Conservation (phyloP, 2,113 vertebrate species). For the Podarcis muralis region DNA sequence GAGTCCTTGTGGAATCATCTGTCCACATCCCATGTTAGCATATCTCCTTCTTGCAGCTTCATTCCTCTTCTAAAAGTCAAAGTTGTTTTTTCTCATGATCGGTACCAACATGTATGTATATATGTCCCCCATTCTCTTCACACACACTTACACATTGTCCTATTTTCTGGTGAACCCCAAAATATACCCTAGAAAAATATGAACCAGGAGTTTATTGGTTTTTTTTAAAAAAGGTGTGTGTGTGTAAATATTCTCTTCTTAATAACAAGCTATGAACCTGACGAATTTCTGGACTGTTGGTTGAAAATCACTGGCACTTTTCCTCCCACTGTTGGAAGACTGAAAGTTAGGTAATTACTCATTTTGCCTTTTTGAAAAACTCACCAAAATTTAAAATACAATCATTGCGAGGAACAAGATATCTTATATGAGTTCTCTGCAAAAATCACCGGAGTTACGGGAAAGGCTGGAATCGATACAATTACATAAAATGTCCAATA, state of each 20-base stretch:
- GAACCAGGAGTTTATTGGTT: background rate
- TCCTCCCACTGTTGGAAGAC: background rate
- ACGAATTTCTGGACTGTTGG: background rate
- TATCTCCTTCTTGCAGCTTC: background rate
- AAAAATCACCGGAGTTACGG: conserved; percentile 43
- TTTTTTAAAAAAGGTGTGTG: background rate
- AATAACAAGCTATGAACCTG: background rate
- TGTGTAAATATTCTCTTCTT: conserved; percentile 2
- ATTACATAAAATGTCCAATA: conserved; percentile 16
- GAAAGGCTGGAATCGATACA: conserved; percentile 48
- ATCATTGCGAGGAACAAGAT: background rate
- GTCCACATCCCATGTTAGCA: background rate
- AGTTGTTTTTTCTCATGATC: background rate
- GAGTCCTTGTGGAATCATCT: background rate
- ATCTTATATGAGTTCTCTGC: background rate
- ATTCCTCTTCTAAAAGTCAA: background rate
- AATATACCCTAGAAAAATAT: background rate
- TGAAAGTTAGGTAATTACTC: conserved; percentile 9
- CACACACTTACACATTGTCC: background rate
- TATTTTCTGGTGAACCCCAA: background rate
- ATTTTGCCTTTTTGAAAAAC: conserved; percentile 1
- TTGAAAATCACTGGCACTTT: background rate
- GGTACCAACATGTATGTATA: too few relatives aligned
- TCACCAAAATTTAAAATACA: conserved; percentile 19
- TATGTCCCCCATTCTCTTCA: too few relatives aligned